A percentile compares a stretch with the other conserved stretches of the same genome.
Evolutionary conservation across 2,888 invertebrate genomes (phyloP).

Genomic region (Parnassius glacialis): DNA sequence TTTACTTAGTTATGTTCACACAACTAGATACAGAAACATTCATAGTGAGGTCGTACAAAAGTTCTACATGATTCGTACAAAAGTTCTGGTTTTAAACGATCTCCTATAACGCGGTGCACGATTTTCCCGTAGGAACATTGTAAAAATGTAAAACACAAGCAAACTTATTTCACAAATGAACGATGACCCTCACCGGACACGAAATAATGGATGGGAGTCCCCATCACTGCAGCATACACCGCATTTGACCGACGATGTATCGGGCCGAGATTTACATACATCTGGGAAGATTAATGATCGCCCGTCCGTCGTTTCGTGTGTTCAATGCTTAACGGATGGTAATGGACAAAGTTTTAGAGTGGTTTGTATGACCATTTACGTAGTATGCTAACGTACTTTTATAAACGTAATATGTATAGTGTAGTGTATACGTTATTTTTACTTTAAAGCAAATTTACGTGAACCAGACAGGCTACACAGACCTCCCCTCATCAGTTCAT

Average conservation of each 20-base stretch:
- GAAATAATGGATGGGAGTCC: constrained; percentile 45
- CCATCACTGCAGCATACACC: constrained; percentile 28
- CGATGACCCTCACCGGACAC: constrained; percentile 36
- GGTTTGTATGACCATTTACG: constrained; percentile 24
- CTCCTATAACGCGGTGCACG: background rate
- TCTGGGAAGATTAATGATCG: constrained; percentile 62
- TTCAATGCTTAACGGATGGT: constrained; percentile 35
- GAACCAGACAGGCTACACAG: no score
- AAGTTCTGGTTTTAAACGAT: no score
- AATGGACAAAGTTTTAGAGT: constrained; percentile 38
- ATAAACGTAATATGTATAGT: no score
- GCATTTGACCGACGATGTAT: constrained; percentile 64
- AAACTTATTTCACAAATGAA: constrained; percentile 39
- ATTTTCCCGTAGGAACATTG: background rate
- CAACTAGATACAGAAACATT: no score
- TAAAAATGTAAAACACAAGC: constrained; percentile 18
- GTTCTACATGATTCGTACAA: no score
- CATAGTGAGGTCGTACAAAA: no score
- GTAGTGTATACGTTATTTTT: no score
- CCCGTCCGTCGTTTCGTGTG: constrained; percentile 50
- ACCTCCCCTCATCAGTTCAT: no score
- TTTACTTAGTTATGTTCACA: no score
- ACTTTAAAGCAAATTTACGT: no score
- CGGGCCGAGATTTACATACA: constrained; percentile 67
- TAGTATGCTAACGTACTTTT: no score